These are phyloP conservation scores for Helleia helle DNA, from an alignment of 2,888 invertebrate genomes.

Conservation along the genomic window DNA sequence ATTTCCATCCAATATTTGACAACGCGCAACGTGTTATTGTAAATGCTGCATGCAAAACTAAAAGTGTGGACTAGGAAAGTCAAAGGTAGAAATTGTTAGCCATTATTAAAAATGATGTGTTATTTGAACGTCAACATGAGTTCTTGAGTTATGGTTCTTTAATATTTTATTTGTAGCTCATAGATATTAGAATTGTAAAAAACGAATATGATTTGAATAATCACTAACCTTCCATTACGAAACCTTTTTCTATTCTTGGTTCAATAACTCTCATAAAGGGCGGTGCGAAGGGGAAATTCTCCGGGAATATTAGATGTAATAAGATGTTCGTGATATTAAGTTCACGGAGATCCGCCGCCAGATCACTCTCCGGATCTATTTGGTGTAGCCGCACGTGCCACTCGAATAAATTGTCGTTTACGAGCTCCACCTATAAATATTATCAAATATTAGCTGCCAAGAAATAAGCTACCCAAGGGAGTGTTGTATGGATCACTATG, in stretches of 20 bases:
- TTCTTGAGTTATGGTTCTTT: too few relatives aligned
- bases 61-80: too few relatives aligned
- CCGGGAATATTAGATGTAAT: slow-evolving; percentile 87
- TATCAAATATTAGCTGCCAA: background rate
- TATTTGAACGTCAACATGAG: too few relatives aligned
- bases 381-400: slow-evolving; percentile 89
- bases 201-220: too few relatives aligned
- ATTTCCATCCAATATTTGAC: too few relatives aligned
- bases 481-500: too few relatives aligned
- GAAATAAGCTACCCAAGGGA: background rate
- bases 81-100: too few relatives aligned
- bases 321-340: slow-evolving; percentile 82
- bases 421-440: slow-evolving; percentile 78
- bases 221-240: slow-evolving; percentile 88
- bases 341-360: slow-evolving; percentile 87
- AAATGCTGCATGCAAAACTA: too few relatives aligned
- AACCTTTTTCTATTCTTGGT: slow-evolving; percentile 86
- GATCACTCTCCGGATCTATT: slow-evolving; percentile 88
- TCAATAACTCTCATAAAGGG: slow-evolving; percentile 89
- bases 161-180: too few relatives aligned
- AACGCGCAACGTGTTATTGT: too few relatives aligned
- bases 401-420: slow-evolving; percentile 90
- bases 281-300: slow-evolving; percentile 91
- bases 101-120: too few relatives aligned
- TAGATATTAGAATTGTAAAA: background rate